Conservation (phyloP, 2,113 vertebrate species). For the Microcebus tavaratra region DNA sequence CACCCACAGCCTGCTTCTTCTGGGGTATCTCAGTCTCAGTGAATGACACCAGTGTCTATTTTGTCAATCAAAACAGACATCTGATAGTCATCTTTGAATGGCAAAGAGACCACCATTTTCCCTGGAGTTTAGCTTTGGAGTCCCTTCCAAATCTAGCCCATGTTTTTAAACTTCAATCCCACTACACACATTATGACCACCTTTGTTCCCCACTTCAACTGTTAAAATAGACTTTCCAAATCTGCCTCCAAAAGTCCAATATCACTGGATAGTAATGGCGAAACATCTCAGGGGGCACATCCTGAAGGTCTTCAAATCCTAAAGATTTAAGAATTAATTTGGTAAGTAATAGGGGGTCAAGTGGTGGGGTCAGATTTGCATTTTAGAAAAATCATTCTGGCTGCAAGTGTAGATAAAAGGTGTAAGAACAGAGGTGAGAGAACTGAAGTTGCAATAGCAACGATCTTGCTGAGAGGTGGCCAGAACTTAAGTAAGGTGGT, state of each 20-base stretch:
- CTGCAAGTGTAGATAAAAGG: background rate
- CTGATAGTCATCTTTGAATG: background rate
- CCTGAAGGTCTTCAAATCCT: background rate
- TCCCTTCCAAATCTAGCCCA: background rate
- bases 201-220: background rate
- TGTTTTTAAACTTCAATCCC: background rate
- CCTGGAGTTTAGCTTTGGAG: background rate
- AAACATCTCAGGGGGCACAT: background rate
- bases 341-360: background rate
- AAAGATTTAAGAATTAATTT: background rate
- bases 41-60: background rate
- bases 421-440: background rate
- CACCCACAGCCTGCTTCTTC: background rate
- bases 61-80: background rate
- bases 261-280: background rate
- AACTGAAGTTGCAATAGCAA: background rate
- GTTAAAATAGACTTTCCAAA: background rate
- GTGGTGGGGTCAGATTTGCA: background rate
- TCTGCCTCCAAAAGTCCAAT: background rate
- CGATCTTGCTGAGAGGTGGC: background rate
- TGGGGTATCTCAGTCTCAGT: background rate
- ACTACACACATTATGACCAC: background rate
- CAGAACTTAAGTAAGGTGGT: background rate
- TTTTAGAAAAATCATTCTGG: slow-evolving; percentile 9
- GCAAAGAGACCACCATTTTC: background rate